Evolutionary conservation across 2,797 vertebrate genomes (phyloP), one percentile per base, ranked within the genome.

Genomic region (Lepilemur ruficaudatus): DNA sequence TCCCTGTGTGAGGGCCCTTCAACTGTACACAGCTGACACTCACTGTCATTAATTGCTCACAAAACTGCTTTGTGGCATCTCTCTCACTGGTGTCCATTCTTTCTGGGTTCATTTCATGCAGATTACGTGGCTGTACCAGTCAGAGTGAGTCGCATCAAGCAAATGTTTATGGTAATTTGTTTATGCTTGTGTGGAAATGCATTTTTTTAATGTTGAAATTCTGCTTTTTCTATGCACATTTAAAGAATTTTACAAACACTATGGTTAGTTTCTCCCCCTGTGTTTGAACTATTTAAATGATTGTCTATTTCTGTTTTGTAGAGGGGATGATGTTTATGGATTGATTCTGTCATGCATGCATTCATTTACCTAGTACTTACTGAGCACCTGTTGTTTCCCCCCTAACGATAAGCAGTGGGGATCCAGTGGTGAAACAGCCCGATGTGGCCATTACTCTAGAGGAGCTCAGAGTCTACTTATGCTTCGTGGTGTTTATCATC

Each of bases 21-120:
- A 35, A 87, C 0, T 2, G 80, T 46, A 10, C 82, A 48, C 91
- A 95, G 89, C 86, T 87, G 89, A 83, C 35, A 55, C 57, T 55
- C 18, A 59, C 35, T 69, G 32, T 79, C 46, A 89, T 94, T 90
- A 88, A 76, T 41, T 69, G 85, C 79, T 95, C 75, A 97, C 96
- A 97, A n/a, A 95, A 96, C 69, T 93, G 91, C 97, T 93, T 97
- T 97, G 96, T 97, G 90, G 83, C 83, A 32, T 83, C 85, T 38
- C 20, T 55, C 82, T 97, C 89, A 95, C 89, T 96, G 89, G 61
- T 48, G 86, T 76, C 95, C 95, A 95, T 96, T 97, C 95, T 97
- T 92, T 84, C 91, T 84, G 70, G 94, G 52, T 72, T 91, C 67
- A 32, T 95, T 89, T 75, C 63, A 94, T 72, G 81, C 93, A 75